phyloP scores from a whole-genome alignment of 2,888 invertebrate genomes.

The Stictocephala bisonia region DNA sequence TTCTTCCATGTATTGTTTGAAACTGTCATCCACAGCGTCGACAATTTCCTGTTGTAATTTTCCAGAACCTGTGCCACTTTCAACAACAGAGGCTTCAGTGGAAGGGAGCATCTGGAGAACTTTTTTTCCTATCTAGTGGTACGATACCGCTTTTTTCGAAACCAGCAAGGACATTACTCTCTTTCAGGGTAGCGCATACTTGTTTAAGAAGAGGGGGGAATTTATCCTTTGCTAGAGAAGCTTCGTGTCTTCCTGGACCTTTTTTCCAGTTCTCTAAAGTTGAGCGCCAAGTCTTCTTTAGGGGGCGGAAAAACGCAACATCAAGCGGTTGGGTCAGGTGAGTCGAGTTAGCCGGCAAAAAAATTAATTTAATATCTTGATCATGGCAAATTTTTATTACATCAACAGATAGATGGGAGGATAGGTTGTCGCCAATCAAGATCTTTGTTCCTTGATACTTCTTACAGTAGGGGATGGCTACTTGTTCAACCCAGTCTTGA shows the following conservation, averaged over 20 bases:
- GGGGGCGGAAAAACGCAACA: conserved; percentile 52
- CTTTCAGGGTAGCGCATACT: conserved; percentile 9
- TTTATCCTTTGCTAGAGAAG: conserved; percentile 8
- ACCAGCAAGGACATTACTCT: conserved; percentile 49
- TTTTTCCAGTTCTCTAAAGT: conserved; percentile 49
- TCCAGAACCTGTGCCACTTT: neutral
- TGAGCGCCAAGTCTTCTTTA: conserved; percentile 52
- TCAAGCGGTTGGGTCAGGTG: conserved; percentile 54
- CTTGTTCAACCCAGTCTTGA: conserved; percentile 47
- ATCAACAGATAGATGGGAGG: conserved; percentile 50
- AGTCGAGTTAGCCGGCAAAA: conserved; percentile 52
- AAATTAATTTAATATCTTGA: conserved; percentile 50
- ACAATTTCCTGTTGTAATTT: conserved; percentile 15
- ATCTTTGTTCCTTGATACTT: conserved; percentile 24
- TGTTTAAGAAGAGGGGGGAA: conserved; percentile 44
- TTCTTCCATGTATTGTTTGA: conserved; percentile 6
- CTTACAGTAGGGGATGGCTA: conserved; percentile 39
- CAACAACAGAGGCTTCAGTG: neutral
- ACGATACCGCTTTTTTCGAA: conserved; percentile 60
- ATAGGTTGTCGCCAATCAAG: conserved; percentile 48
- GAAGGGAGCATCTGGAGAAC: conserved; percentile 38
- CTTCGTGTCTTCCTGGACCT: conserved; percentile 42
- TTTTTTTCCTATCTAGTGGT: conserved; percentile 54
- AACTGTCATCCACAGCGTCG: conserved; percentile 29
- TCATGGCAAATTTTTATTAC: conserved; percentile 48